Evolutionary conservation across 2,797 vertebrate species (phyloP).

Genomic region (Mus caroli): DNA sequence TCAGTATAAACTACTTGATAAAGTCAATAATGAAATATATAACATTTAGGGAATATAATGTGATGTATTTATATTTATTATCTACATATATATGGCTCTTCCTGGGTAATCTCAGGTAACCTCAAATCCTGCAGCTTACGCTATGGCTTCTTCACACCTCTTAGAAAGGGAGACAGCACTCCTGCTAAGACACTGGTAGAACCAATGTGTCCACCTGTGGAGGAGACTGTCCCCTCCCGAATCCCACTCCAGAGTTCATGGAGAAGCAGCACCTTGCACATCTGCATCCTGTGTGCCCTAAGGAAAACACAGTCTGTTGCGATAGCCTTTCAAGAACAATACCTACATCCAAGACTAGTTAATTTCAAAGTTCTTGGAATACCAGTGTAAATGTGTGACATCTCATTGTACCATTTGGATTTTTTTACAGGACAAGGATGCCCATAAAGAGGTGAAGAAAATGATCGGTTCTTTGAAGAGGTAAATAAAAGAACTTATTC

Average conservation of each 20-base stretch:
- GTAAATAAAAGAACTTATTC: constrained; percentile 79
- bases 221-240: neutral
- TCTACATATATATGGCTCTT: neutral
- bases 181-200: neutral
- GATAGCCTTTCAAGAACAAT: neutral
- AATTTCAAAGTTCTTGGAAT: neutral
- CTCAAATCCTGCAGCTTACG: neutral
- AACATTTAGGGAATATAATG: neutral
- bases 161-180: neutral
- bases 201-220: neutral
- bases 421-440: constrained; percentile 77
- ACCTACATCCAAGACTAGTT: neutral
- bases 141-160: neutral
- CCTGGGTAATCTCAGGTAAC: neutral
- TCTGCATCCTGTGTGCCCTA: neutral
- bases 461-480: constrained; percentile 73
- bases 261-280: neutral
- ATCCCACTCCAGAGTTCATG: neutral
- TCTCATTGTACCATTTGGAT: constrained; percentile 58
- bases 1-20: neutral
- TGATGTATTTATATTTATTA: too few relatives aligned
- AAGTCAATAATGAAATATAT: constrained; percentile 28
- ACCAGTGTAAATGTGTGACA: constrained; percentile 28
- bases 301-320: constrained; percentile 39
- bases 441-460: constrained; percentile 73